Base-by-base conservation (phyloP, 2,888 invertebrate species). In the Morpho deidamia region DNA sequence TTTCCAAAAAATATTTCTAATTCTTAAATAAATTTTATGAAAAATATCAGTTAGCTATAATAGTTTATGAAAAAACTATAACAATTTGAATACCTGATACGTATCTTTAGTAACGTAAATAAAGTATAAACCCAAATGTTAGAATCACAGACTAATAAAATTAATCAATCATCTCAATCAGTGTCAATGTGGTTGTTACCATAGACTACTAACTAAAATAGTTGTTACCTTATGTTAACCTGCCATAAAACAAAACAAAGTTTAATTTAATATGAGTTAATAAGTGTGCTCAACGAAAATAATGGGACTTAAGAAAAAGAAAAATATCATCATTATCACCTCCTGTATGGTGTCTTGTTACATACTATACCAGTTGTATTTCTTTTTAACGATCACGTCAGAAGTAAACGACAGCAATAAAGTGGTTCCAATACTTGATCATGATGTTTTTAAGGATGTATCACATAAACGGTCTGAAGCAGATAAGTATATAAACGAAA, bases 331-430 rank as follows among this genome's bases (percentile, higher is more conserved):
- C 35, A 63, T 81, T 11, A 53, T 88, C 11, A 73, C 87, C 48
- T 39, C 78, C 14, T 81, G 76, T 59, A 72, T 83, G 70, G 71
- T 78, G 14, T 54, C 76, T 51, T 73, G 81, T 72, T 89, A 82
- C 48, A 83, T 81, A 57, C 45, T 89, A 8, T 89, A 89, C 62
- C 89, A 89, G 61, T 61, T 89, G 48, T 88, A 87, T 68, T 87
- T 89, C 66, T 88, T 88, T 61, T 57, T 80, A 12, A 69, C 79
- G 1, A 80, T 89, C 51, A 71, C 82, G 23, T 79, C 87, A 2
- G 81, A 80, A 61, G 60, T 70, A 33, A 66, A 64, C 4, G 71
- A 63, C 44, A 68, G 60, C n/a, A 75, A 65, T 42, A 74, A 66
- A 60, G 64, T 82, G 7, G 64, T 77, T 46, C 75, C 79, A 41